Evolutionary conservation across 2,888 invertebrate species (phyloP).

Genomic region (Callinectes sapidus): DNA sequence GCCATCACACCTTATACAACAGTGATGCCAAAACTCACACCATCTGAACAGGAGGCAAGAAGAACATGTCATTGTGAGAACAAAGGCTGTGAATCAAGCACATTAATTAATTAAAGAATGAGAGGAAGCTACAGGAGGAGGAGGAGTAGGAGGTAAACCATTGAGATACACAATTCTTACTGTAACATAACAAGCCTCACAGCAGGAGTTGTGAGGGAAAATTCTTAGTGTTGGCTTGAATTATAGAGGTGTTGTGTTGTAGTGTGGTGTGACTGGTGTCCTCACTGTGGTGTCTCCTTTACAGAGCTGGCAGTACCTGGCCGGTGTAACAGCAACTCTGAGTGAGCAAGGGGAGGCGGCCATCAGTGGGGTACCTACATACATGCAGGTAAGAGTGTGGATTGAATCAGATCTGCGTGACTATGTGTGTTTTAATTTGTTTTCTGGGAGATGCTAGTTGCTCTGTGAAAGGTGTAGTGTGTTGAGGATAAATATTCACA

Average conservation of each 20-base stretch:
- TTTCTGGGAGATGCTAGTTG: background rate
- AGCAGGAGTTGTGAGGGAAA: too few relatives aligned
- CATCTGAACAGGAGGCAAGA: too few relatives aligned
- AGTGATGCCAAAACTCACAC: too few relatives aligned
- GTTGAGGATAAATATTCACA: too few relatives aligned
- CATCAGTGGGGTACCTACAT: slow-evolving; percentile 59
- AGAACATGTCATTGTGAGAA: too few relatives aligned
- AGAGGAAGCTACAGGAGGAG: background rate
- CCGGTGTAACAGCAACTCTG: slow-evolving; percentile 69
- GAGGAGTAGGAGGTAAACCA: too few relatives aligned
- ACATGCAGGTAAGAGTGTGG: slow-evolving; percentile 59
- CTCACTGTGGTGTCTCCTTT: background rate
- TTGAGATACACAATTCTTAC: too few relatives aligned
- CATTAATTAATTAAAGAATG: background rate
- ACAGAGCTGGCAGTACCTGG: slow-evolving; percentile 67
- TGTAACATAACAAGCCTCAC: too few relatives aligned
- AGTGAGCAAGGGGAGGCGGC: slow-evolving; percentile 67
- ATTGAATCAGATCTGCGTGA: background rate
- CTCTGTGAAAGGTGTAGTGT: too few relatives aligned
- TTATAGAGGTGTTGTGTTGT: background rate
- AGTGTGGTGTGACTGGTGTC: background rate
- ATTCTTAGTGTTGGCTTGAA: too few relatives aligned
- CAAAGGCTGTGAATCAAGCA: background rate
- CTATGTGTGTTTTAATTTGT: background rate
- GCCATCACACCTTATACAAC: too few relatives aligned